Evolutionary conservation across 1,140 invertebrate genomes (phyloP).

Genomic region (Dendroctonus ponderosae): DNA sequence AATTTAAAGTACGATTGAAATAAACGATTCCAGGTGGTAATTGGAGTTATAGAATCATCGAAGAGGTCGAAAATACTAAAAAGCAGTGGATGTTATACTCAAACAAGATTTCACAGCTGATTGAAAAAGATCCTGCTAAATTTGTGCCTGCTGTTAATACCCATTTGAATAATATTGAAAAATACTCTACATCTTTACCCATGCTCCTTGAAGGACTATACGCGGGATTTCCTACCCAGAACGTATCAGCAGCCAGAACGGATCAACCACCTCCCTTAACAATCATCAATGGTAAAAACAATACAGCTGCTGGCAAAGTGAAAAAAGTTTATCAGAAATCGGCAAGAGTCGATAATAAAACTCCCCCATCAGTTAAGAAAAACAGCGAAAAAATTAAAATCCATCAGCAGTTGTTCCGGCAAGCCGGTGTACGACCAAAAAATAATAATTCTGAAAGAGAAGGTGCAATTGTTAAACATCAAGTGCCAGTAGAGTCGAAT

Average conservation of each 20-base stretch:
- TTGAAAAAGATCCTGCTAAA: slow-evolving; percentile 21
- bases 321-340: too few species aligned
- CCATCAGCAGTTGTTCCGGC: too few species aligned
- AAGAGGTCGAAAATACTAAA: slow-evolving; percentile 12
- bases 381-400: too few species aligned
- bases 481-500: too few species aligned
- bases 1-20: neutral
- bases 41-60: neutral
- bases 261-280: slow-evolving; percentile 12
- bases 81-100: slow-evolving; percentile 18
- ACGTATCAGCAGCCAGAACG: slow-evolving; percentile 3
- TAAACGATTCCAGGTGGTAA: neutral
- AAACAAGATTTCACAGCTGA: slow-evolving; percentile 10
- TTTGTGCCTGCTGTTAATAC: slow-evolving; percentile 18
- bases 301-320: too few species aligned
- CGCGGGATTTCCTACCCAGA: slow-evolving; percentile 19
- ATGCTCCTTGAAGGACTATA: slow-evolving; percentile 17
- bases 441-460: too few species aligned
- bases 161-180: slow-evolving; percentile 18
- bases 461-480: too few species aligned
- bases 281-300: slow-evolving; percentile 1
- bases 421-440: too few species aligned
- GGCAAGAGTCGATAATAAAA: too few species aligned
- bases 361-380: too few species aligned
- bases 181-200: slow-evolving; percentile 14